Conservation (phyloP, 2,888 invertebrate genomes). For the Odontocolon sp. region DNA sequence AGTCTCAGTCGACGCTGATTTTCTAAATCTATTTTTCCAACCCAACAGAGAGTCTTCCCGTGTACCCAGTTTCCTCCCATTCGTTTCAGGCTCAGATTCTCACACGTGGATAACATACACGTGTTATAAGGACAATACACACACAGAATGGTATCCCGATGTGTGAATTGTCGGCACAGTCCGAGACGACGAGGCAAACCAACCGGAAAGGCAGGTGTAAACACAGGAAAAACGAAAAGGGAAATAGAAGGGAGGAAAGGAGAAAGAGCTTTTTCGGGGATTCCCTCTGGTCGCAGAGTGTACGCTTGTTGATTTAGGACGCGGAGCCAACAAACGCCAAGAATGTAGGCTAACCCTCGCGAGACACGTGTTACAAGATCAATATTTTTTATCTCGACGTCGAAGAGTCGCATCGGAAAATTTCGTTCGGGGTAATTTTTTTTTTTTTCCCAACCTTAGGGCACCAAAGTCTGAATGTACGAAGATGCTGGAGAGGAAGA, state of each 20-base stretch:
- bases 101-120: too few species aligned
- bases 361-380: conserved; percentile 71
- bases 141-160: conserved; percentile 1
- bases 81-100: too few species aligned
- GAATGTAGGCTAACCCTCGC: conserved; percentile 69
- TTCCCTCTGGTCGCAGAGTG: conserved; percentile 9
- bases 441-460: neutral
- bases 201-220: conserved; percentile 67
- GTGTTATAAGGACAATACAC: too few species aligned
- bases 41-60: too few species aligned
- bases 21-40: too few species aligned
- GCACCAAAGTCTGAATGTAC: too few species aligned
- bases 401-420: conserved; percentile 5
- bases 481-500: neutral
- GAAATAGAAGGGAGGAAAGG: neutral
- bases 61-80: too few species aligned
- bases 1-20: too few species aligned
- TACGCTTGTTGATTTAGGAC: conserved; percentile 74
- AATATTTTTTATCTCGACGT: conserved; percentile 68
- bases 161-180: conserved; percentile 40
- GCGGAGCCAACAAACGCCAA: conserved; percentile 65
- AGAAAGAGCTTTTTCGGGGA: neutral
- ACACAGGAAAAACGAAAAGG: conserved; percentile 58
- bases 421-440: conserved; percentile 32
- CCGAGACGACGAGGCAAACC: conserved; percentile 61